Evolutionary conservation across 2,113 vertebrate species (phyloP), one percentile per base, ranked within the genome.

Genomic region (Loxodonta africana): DNA sequence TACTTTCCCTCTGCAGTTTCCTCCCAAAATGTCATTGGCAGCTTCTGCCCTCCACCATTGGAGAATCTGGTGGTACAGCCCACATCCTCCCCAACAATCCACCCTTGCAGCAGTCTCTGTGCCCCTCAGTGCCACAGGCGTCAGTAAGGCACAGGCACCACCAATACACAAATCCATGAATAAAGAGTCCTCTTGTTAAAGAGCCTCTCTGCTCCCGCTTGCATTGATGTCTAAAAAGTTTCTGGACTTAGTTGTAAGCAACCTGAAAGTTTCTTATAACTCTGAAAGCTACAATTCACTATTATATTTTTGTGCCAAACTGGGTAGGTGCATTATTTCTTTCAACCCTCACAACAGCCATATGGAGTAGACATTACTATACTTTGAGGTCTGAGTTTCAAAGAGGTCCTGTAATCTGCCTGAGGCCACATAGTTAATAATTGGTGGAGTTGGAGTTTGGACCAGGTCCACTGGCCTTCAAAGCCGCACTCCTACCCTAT

Each of bases 181-280:
- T 83, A 15, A 78, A 78, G 81, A 67, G 12, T 48, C 5, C n/a
- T 10, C 60, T 91, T 87, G 78, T 33, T 83, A 93, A 82, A 93
- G 77, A 41, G 25, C 25, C 78, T 88, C 57, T 51, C 28, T 69
- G n/a, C 12, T 78, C 48, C 62, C 25, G 48, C 14, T 51, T 51
- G 2, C 63, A 92, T 7, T 95, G 44, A 51, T 51, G 21, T 51
- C 62, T 86, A 76, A 83, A 77, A 86, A 62, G 33, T 80, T 53
- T 81, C 46, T 85, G 65, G 60, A 51, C 91, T 84, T 81, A 73
- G n/a, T 93, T 91, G 91, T 69, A 73, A 93, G 51, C n/a, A 82
- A 69, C 6, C 62, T 46, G 1, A 51, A 80, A 96, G 33, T 69
- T 81, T 83, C 51, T 73, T 91, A 10, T 33, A 48, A 88, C 17